A percentile compares a stretch with the other conserved stretches of the same genome.
Conservation (phyloP, 1,140 invertebrate genomes). For the Philaenus spumarius region DNA sequence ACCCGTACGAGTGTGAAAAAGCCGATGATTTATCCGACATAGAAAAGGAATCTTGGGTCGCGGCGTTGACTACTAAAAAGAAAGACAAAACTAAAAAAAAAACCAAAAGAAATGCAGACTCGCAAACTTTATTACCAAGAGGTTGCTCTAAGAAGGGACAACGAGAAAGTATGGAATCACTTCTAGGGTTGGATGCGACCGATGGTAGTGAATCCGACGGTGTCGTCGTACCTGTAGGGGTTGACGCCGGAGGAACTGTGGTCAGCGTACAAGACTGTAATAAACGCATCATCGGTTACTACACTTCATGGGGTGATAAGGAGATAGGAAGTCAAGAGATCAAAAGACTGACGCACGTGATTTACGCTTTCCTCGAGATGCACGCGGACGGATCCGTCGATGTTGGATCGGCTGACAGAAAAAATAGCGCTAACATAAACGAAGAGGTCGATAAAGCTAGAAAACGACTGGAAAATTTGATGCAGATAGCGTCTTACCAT, state of each 20-base stretch:
- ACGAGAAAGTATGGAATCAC: neutral
- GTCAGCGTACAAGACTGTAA: constrained; percentile 16
- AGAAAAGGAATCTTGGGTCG: constrained; percentile 4
- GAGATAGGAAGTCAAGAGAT: constrained; percentile 5
- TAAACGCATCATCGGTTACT: constrained; percentile 25
- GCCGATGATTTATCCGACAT: neutral
- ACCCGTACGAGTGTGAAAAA: neutral
- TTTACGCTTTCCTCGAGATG: constrained; percentile 26
- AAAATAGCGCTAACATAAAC: constrained; percentile 11
- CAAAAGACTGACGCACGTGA: constrained; percentile 22
- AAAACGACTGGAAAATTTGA: constrained; percentile 8
- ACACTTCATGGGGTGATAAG: constrained; percentile 22
- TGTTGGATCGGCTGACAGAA: constrained; percentile 12
- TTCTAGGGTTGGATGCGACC: neutral
- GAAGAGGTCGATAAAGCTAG: constrained; percentile 11
- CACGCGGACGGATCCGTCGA: constrained; percentile 13
- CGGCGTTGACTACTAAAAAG: neutral
- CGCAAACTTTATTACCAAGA: neutral
- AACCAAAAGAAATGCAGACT: no score
- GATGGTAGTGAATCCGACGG: neutral
- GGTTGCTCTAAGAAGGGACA: neutral
- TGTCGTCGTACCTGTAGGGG: neutral
- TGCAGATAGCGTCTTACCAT: constrained; percentile 5
- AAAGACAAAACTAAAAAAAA: neutral
- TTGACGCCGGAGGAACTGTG: neutral